Base-by-base conservation (phyloP, 2,888 invertebrate species). In the Agelastica alni region DNA sequence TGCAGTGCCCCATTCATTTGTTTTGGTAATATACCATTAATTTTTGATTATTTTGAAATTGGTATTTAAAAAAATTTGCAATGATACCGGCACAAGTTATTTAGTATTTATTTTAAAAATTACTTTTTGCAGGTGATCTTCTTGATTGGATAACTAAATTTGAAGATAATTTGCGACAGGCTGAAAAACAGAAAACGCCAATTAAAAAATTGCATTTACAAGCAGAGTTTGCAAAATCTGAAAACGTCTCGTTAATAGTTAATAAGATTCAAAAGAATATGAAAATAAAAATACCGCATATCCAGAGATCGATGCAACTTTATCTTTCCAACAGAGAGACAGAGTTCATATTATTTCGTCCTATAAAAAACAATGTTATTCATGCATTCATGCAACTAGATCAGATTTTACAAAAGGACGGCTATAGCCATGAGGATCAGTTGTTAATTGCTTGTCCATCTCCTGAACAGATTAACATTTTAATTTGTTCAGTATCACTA, bases 271-370 rank as follows among this genome's bases (percentile, higher is more conserved):
- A 93, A 72, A 84, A 88, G 53, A 80, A 86, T 37, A 87, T 97
- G 51, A 93, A 92, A 74, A 81, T 85, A 0, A 87, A 88, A 63
- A 81, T 96, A 26, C 89, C 94, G 0, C 81, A 82, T 4, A 78
- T 97, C 10, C 93, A 95, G 71, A 83, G 90, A 3, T 90, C 92
- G 9, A 95, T 98, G 94, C 89, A 93, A 62, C 83, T 99, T 1
- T 99, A 99, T 76, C 81, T 99, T 47, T 93, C 97, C 9, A 98
- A 97, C 75, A 86, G 89, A 63, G 98, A 99, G 75, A 98, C 98
- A 0, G 98, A 99, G 76, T 93, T 94, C 67, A 97, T 99, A 68
- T 82, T 99, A 6, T 96, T 98, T 69, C 85, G 95, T 51, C 97
- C 97, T 1, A 91, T 98, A 42, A 87, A 92, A 85, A 93, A 95